These are phyloP conservation scores for Apotomis betuletana DNA, from an alignment of 2,888 invertebrate genomes.

Conservation along the genomic window DNA sequence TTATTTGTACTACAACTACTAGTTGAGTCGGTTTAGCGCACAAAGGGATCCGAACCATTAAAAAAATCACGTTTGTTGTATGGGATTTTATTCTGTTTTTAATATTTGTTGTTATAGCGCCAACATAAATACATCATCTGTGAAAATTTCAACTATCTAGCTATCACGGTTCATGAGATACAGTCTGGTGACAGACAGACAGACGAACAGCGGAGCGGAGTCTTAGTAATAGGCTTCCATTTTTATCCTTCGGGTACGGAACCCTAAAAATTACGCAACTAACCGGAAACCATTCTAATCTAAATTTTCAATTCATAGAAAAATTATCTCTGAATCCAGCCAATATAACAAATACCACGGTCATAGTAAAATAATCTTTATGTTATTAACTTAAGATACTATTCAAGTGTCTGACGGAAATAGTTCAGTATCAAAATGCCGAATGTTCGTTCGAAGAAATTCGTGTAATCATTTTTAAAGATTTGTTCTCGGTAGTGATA, in stretches of 20 bases:
- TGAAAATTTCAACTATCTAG: too few relatives aligned
- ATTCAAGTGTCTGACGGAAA: neutral
- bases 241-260: too few relatives aligned
- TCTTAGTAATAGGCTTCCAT: too few relatives aligned
- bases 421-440: conserved; percentile 22
- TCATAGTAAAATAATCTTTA: conserved; percentile 5
- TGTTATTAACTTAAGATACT: neutral
- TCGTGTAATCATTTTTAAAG: conserved; percentile 16
- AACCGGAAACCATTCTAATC: conserved; percentile 23
- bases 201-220: too few relatives aligned
- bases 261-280: conserved; percentile 7
- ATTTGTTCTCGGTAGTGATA: conserved; percentile 32
- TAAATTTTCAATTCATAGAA: conserved; percentile 36
- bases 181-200: too few relatives aligned
- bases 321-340: conserved; percentile 32
- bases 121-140: too few relatives aligned
- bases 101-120: too few relatives aligned
- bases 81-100: too few relatives aligned
- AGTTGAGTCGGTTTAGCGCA: too few relatives aligned
- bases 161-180: too few relatives aligned
- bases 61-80: too few relatives aligned
- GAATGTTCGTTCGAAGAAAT: conserved; percentile 24
- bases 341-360: neutral
- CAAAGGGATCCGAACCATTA: too few relatives aligned
- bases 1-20: neutral